Conservation (phyloP, 2,888 invertebrate genomes). For the Lepidochitona cinerea region DNA sequence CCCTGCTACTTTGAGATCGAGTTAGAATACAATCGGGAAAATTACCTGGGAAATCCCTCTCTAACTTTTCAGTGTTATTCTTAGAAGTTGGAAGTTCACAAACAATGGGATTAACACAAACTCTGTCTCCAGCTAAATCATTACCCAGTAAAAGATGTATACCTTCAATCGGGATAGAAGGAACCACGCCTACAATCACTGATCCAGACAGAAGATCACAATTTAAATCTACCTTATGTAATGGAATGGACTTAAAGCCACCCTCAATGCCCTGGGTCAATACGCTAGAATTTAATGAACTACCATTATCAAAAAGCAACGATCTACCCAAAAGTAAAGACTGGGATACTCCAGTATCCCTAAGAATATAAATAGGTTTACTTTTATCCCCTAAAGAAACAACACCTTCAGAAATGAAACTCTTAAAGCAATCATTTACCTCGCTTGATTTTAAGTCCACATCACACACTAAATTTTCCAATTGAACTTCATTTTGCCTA, state of each 20-base stretch:
- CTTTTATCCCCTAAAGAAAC: no score
- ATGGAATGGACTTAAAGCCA: background rate
- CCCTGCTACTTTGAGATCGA: background rate
- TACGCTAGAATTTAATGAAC: no score
- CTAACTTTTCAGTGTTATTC: background rate
- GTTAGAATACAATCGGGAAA: conserved; percentile 4
- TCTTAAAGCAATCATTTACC: no score
- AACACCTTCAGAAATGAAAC: no score
- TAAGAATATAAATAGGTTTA: no score
- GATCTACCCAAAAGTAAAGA: no score
- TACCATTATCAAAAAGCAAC: no score
- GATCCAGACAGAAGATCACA: conserved; percentile 1
- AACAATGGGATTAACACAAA: background rate
- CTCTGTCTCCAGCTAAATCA: conserved; percentile 10
- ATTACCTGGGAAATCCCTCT: background rate
- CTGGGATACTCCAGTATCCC: no score
- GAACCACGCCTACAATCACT: background rate
- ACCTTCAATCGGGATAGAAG: background rate
- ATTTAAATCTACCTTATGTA: background rate
- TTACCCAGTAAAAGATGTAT: background rate
- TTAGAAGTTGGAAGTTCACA: background rate
- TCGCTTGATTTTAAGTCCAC: no score
- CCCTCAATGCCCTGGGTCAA: conserved; percentile 1
- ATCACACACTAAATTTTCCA: no score
- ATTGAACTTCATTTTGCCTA: no score